Evolutionary conservation across 1,140 invertebrate species (phyloP).

Genomic region (Sitophilus oryzae): DNA sequence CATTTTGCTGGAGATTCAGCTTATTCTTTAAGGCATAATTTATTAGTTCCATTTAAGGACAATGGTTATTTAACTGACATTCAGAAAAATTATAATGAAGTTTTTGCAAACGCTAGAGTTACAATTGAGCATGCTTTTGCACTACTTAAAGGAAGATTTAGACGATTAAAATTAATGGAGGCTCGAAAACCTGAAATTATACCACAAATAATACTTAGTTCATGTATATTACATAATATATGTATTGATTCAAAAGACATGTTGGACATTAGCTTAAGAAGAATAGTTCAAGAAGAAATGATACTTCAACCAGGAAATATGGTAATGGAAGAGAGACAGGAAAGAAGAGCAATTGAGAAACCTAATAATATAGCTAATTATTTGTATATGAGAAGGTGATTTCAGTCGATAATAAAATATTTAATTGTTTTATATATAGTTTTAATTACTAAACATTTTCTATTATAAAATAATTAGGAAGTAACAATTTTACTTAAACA

Average conservation of each 20-base stretch:
- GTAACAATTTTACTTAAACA: no score
- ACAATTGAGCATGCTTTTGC: constrained; percentile 2
- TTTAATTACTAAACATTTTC: neutral
- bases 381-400: neutral
- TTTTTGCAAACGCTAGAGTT: neutral
- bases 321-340: no score
- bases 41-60: constrained; percentile 6
- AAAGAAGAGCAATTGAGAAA: no score
- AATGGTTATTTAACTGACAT: constrained; percentile 3
- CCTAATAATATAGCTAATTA: constrained; percentile 3
- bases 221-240: constrained; percentile 9
- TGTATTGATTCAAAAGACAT: constrained; percentile 1
- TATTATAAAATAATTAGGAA: neutral
- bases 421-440: neutral
- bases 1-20: constrained; percentile 8
- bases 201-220: neutral
- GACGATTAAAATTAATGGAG: constrained; percentile 8
- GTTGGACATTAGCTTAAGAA: no score
- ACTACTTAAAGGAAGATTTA: no score
- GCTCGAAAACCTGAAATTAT: neutral
- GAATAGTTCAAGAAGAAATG: constrained; percentile 2
- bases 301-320: constrained; percentile 1
- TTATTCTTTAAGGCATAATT: constrained; percentile 1
- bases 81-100: constrained; percentile 5
- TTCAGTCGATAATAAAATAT: neutral